Base-by-base conservation (phyloP, 2,888 invertebrate species). In the Zaprionus obscuricornis region DNA sequence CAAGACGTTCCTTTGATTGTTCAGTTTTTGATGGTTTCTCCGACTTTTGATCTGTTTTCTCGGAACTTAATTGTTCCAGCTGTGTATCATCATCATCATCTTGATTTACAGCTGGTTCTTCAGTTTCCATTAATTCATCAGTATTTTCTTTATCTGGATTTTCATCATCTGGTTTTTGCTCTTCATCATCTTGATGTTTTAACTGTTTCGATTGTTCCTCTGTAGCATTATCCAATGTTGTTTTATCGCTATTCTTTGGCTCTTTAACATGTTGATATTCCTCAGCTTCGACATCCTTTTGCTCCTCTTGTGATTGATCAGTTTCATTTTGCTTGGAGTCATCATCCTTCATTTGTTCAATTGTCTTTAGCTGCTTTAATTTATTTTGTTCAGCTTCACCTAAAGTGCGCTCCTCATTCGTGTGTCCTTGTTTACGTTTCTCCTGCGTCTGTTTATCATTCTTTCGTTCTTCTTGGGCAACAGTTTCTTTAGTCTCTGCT, bases 241-340 rank as follows among this genome's bases (percentile, higher is more conserved):
- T 94, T 50, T 94, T 92, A 85, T 96, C 94, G 65, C 92, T 92
- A 56, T 93, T 92, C 60, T 95, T 94, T 0, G 95, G 93, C 69
- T 96, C 94, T 81, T 95, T 94, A 1, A 97, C 94, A 87, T 97
- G 97, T 87, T 97, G 95, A 89, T 94, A 97, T 63, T 95, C 92
- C 57, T 95, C 94, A 1, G 90, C 88, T 7, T 92, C 90, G 11
- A 92, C 91, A 7, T 93, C 92, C 3, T 56, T 47, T 2, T 93
- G 91, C 7, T 89, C 83, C 2, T 93, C 91, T 7, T 89, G 77
- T 1, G 89, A 88, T 5, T 86, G 68, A 5, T 89, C 86, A 1
- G 92, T 90, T 0, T 92, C 86, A 0, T 90, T 88, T 14, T 88
- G 72, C 4, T 89, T 86, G 10, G 91, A 72, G 62, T 92, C 89